phyloP scores from a whole-genome alignment of 1,140 invertebrate species.

The Leptonema lineaticorne region DNA sequence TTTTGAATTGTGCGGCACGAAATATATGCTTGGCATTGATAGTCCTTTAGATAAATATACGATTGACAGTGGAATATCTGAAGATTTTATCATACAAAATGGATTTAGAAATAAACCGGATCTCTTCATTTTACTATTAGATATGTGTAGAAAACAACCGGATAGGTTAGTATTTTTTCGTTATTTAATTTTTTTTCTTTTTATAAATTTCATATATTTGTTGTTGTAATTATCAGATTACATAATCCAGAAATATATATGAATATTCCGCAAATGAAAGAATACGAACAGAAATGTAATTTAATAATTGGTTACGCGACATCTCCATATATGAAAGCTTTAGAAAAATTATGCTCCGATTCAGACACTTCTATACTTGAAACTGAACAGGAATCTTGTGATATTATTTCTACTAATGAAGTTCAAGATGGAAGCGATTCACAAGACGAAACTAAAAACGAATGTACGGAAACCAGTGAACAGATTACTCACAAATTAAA shows the following conservation, averaged over 20 bases:
- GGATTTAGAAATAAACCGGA: constrained; percentile 49
- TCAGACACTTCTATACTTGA: constrained; percentile 25
- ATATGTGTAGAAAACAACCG: constrained; percentile 52
- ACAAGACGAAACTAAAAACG: not conserved
- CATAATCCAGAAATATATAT: constrained; percentile 34
- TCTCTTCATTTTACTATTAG: constrained; percentile 51
- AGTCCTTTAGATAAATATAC: constrained; percentile 49
- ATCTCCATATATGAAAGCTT: constrained; percentile 38
- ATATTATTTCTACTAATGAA: constrained; percentile 5
- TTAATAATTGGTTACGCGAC: constrained; percentile 39
- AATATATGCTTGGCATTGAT: constrained; percentile 50
- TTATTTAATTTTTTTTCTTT: constrained; percentile 3
- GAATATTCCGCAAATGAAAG: constrained; percentile 35
- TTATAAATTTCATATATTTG: not conserved
- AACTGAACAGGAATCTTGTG: constrained; percentile 32
- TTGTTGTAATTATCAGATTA: constrained; percentile 14
- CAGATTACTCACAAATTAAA: constrained; percentile 16
- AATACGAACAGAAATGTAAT: constrained; percentile 34
- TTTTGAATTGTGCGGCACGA: constrained; percentile 51
- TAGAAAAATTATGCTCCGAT: constrained; percentile 33
- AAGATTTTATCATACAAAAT: constrained; percentile 50
- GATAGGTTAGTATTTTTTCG: constrained; percentile 45
- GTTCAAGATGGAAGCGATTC: not conserved
- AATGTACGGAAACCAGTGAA: constrained; percentile 25
- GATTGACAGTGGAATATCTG: constrained; percentile 48